Conservation (phyloP, 2,113 vertebrate genomes). For the Callipepla squamata region DNA sequence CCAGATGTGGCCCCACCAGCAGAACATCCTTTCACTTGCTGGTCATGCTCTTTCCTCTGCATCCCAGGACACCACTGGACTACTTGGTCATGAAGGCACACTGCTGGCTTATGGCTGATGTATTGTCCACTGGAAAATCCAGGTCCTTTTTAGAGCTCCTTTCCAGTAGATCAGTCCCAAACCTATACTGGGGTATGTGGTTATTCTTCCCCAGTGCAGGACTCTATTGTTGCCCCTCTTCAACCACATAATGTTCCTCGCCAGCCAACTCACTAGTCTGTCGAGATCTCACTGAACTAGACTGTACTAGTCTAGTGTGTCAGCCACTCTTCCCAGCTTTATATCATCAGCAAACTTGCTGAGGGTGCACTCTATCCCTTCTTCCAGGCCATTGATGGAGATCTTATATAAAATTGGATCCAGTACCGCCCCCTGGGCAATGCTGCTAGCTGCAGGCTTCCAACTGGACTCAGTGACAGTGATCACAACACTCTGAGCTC, state of each 20-base stretch:
- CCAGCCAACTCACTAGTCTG: neutral
- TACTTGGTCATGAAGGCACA: neutral
- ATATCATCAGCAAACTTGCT: neutral
- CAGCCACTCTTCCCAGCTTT: neutral
- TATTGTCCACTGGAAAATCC: neutral
- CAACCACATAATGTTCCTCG: neutral
- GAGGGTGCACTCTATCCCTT: neutral
- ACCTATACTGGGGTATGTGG: neutral
- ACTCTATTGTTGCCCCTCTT: neutral
- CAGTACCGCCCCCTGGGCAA: accelerated
- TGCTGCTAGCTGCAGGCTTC: too few relatives aligned
- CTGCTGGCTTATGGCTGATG: neutral
- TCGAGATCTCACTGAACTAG: neutral
- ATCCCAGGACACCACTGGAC: neutral
- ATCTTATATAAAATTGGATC: neutral
- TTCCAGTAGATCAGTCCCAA: neutral
- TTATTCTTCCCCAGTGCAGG: neutral
- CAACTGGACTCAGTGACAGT: neutral
- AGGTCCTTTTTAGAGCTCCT: neutral
- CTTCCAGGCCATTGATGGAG: neutral
- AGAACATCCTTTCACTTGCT: neutral
- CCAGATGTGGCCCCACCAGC: neutral
- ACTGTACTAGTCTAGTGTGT: neutral
- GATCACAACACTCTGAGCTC: neutral
- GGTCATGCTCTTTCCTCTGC: neutral